Conservation (phyloP, 2,888 invertebrate species). For the Drosophila cracens region DNA sequence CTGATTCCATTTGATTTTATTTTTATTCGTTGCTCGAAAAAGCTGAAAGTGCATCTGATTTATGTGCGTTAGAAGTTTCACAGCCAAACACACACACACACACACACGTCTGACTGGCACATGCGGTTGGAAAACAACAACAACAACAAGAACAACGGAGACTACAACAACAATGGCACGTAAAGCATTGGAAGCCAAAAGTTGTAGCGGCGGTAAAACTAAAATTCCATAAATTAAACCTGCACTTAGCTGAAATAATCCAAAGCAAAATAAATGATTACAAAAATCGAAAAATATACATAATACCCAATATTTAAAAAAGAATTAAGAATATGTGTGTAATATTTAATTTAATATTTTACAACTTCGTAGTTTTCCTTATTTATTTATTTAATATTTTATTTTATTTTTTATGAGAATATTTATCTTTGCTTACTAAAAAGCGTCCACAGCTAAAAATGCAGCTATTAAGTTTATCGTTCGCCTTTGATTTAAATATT, state of each 20-base stretch:
- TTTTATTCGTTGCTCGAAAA: constrained; percentile 53
- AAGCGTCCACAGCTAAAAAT: accelerated
- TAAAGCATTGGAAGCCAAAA: constrained; percentile 58
- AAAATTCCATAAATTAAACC: constrained; percentile 84
- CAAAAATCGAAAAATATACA: background rate
- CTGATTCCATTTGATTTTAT: constrained; percentile 11
- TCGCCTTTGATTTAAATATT: background rate
- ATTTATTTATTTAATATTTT: background rate
- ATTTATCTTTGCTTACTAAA: background rate
- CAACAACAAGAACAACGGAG: constrained; percentile 32
- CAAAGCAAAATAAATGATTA: background rate
- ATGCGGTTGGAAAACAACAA: constrained; percentile 55
- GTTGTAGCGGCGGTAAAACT: constrained; percentile 75
- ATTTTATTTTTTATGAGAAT: background rate
- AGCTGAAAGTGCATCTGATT: constrained; percentile 82
- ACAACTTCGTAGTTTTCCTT: accelerated
- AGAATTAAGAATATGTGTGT: background rate
- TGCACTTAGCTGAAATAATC: constrained; percentile 37
- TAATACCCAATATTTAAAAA: accelerated
- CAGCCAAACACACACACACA: background rate
- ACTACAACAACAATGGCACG: constrained; percentile 41
- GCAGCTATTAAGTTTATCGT: background rate
- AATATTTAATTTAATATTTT: background rate
- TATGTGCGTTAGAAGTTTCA: constrained; percentile 74
- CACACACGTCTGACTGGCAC: constrained; percentile 41